A percentile compares a stretch with the other conserved stretches of the same genome.
phyloP scores from a whole-genome alignment of 2,888 invertebrate genomes.

The Branchellion lobata region DNA sequence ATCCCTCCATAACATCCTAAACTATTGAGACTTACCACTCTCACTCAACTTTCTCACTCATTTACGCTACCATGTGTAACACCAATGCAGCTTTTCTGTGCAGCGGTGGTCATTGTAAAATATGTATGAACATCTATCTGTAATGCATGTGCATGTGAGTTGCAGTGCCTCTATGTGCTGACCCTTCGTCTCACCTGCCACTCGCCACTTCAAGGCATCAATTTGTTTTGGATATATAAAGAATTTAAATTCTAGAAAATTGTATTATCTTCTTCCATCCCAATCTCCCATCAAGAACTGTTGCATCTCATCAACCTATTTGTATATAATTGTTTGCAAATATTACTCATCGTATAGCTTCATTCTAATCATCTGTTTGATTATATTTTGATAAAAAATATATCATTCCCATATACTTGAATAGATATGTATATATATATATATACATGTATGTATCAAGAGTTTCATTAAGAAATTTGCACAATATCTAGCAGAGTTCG shows the following conservation, averaged over 20 bases:
- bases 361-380: neutral
- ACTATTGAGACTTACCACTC: too few relatives aligned
- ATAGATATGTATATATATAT: neutral
- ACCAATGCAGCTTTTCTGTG: neutral
- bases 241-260: too few relatives aligned
- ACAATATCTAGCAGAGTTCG: too few relatives aligned
- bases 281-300: neutral
- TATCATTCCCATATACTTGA: slow-evolving; percentile 13
- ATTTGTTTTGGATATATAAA: too few relatives aligned
- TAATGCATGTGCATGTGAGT: neutral
- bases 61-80: neutral
- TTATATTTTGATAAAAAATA: slow-evolving; percentile 4
- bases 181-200: too few relatives aligned
- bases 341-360: neutral
- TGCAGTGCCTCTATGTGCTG: neutral
- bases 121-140: slow-evolving; percentile 16
- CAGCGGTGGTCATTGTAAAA: neutral
- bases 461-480: too few relatives aligned
- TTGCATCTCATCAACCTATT: neutral
- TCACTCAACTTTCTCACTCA: neutral
- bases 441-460: too few relatives aligned
- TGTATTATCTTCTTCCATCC: too few relatives aligned
- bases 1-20: neutral
- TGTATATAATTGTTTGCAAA: neutral
- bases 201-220: too few relatives aligned